Evolutionary conservation across 2,888 invertebrate species (phyloP), one percentile per base, ranked within the genome.

Genomic region (Cheilosia vulpina): DNA sequence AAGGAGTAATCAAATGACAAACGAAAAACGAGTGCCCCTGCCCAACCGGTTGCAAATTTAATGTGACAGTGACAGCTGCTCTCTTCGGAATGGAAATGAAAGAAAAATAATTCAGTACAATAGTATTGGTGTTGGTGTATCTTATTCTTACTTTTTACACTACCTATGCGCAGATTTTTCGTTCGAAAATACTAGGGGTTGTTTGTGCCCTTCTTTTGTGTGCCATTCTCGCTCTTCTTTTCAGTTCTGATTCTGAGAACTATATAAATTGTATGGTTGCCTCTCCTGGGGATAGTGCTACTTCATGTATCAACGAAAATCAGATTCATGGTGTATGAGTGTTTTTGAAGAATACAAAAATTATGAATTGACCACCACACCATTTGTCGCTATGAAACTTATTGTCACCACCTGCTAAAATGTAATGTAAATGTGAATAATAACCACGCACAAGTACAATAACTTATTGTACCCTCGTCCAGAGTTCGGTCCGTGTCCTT

Each of bases 111-210:
- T 27, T 31, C 7, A 7, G 31, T 31, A 31, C 31, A 7, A 7
- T 13, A 15, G 38, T 65, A 24, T 65, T 15, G 45, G 45, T 24
- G 4, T 41, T 11, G 19, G 7, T 41, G 38, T 13, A 13, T 41
- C 0, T 4, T 17, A 21, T 31, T 31, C 31, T 0, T 31, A 19
- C 19, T 21, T 19, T 52, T 4, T 24, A 53, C 38, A 27, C 53
- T 77, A 24, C 77, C 82, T 77, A 24, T 72, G 78, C 82, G 82
- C 78, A 83, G 72, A 78, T 72, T 82, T 53, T 4, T 27, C 50
- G 27, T 52, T 19, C 9, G 13, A 38, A 34, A 13, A 3, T 13
- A 13, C 13, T 13, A 75, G 65, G 66, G 75, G 75, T 75, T 57
- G 75, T 41, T 75, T 75, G 58, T 47, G 17, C n/a, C 38, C 9